phyloP scores from a whole-genome alignment of 1,140 invertebrate genomes.

The Heliothis subflexa region DNA sequence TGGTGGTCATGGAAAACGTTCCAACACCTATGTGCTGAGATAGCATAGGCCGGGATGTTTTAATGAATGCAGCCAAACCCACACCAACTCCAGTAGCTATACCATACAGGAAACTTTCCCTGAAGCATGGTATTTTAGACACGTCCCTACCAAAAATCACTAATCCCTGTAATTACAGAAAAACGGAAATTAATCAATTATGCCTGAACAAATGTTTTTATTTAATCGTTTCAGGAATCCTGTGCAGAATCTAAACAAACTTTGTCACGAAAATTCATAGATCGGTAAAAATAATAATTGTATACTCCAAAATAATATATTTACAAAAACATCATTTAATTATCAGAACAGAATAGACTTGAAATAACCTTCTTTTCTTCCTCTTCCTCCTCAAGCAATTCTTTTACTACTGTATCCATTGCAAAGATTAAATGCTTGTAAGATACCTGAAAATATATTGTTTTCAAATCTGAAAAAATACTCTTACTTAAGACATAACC shows the following conservation, averaged over 20 bases:
- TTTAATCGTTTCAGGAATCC: no score
- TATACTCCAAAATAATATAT: background rate
- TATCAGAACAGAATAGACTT: background rate
- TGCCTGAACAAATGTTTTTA: no score
- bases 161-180: constrained; percentile 72
- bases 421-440: background rate
- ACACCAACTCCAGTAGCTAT: constrained; percentile 86
- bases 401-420: constrained; percentile 82
- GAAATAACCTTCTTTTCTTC: constrained; percentile 72
- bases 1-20: constrained; percentile 85
- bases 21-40: constrained; percentile 86
- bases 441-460: background rate
- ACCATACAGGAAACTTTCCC: constrained; percentile 88
- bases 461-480: background rate
- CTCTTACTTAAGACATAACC: background rate
- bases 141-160: constrained; percentile 88
- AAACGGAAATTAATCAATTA: background rate
- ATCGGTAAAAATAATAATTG: background rate
- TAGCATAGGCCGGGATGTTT: constrained; percentile 86
- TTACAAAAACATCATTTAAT: no score
- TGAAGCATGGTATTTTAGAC: constrained; percentile 89
- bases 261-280: background rate
- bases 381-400: constrained; percentile 78
- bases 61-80: constrained; percentile 87
- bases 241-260: background rate